A percentile compares a stretch with the other conserved stretches of the same genome.
phyloP scores from a whole-genome alignment of 2,888 invertebrate species.

The Zele albiditarsus region DNA sequence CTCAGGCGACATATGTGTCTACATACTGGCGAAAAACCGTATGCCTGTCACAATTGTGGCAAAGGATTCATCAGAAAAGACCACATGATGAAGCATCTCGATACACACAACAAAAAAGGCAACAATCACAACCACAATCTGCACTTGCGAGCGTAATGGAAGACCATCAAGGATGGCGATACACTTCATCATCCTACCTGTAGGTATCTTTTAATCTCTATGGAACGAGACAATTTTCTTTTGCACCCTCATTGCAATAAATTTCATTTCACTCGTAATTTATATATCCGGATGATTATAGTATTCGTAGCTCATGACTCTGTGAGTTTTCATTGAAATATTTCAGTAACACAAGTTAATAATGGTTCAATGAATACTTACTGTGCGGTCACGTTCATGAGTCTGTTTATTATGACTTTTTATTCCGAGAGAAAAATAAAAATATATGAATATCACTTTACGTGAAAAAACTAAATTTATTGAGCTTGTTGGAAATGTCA shows the following conservation, averaged over 20 bases:
- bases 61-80: conserved; percentile 94
- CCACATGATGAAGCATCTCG: conserved; percentile 91
- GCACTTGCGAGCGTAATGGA: conserved; percentile 60
- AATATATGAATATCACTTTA: neutral
- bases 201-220: conserved; percentile 15
- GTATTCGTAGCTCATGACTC: neutral
- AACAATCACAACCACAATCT: conserved; percentile 64
- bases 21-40: conserved; percentile 90
- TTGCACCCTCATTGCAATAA: neutral
- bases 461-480: conserved; percentile 37
- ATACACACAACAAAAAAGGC: conserved; percentile 83
- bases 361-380: conserved; percentile 17
- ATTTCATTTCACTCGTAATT: neutral
- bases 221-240: neutral
- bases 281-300: neutral
- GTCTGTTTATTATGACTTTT: conserved; percentile 48
- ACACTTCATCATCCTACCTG: neutral
- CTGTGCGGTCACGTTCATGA: neutral
- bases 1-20: conserved; percentile 89
- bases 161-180: conserved; percentile 1
- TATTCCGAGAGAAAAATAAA: conserved; percentile 60
- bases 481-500: conserved; percentile 32
- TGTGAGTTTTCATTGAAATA: conserved; percentile 15
- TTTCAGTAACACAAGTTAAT: neutral
- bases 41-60: conserved; percentile 85